Evolutionary conservation across 2,888 invertebrate species (phyloP).

Genomic region (Ptycholaimellus sp.): DNA sequence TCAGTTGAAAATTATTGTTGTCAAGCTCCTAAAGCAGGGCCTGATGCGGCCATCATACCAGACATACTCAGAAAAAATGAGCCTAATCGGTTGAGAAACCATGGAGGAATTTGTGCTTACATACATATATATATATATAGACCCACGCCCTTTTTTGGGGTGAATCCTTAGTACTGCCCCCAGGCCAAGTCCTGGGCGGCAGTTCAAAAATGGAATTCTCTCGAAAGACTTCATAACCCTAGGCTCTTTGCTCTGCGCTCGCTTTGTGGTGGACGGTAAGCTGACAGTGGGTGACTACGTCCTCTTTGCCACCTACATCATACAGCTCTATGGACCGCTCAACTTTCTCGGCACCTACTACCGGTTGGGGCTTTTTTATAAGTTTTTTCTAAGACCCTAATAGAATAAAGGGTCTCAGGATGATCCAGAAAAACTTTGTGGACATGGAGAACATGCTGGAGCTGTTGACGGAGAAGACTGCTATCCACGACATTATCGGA

Average conservation of each 20-base stretch:
- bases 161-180: no score
- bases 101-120: no score
- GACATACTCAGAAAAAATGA: no score
- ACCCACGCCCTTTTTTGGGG: no score
- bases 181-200: no score
- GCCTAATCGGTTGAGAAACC: no score
- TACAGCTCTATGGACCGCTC: constrained; percentile 70
- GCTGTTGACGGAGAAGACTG: constrained; percentile 47
- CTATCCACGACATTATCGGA: neutral
- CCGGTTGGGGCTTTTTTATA: constrained; percentile 36
- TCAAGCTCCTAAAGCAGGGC: no score
- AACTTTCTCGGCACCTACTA: constrained; percentile 98
- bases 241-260: constrained; percentile 51
- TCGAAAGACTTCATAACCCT: constrained; percentile 28
- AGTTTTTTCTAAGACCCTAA: neutral
- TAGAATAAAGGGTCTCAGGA: constrained; percentile 35
- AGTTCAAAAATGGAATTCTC: no score
- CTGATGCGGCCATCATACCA: no score
- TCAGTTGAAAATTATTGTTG: no score
- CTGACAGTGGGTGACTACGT: constrained; percentile 84
- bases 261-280: constrained; percentile 42
- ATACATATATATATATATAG: no score
- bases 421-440: constrained; percentile 84
- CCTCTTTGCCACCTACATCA: constrained; percentile 72
- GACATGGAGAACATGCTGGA: constrained; percentile 99